A percentile compares a stretch with the other conserved stretches of the same genome.
Conservation (phyloP, 2,888 invertebrate genomes). For the Ochropleura leucogaster region DNA sequence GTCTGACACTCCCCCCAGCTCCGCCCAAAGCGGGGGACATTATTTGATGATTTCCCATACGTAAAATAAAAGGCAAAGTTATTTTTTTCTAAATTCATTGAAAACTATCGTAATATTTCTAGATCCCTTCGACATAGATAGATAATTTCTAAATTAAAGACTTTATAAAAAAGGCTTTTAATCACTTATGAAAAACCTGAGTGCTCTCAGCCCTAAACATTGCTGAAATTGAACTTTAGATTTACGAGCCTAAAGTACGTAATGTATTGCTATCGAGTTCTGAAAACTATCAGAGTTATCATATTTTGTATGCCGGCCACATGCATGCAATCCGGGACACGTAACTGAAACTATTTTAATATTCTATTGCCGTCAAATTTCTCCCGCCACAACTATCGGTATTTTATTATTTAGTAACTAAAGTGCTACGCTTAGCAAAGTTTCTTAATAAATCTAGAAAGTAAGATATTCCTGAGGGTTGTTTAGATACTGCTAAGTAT, state of each 20-base stretch:
- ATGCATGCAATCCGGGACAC: constrained; percentile 16
- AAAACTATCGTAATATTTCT: neutral
- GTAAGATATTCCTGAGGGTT: neutral
- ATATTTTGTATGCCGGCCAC: neutral
- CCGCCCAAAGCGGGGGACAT: no score
- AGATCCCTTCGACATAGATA: neutral
- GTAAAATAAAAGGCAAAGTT: no score
- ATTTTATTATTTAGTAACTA: constrained; percentile 28
- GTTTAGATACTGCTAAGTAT: constrained; percentile 8
- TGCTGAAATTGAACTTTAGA: no score
- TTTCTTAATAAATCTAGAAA: constrained; percentile 27
- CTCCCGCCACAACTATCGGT: constrained; percentile 11
- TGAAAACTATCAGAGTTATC: neutral
- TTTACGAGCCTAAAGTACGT: neutral
- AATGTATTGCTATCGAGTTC: neutral
- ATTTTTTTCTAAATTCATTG: neutral
- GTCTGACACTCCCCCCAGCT: no score
- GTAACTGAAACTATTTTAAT: constrained; percentile 37
- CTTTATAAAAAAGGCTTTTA: neutral
- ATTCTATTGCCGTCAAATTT: constrained; percentile 26
- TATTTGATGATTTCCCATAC: no score
- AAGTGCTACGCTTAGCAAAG: constrained; percentile 20
- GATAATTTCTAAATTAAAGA: no score
- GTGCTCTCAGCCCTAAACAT: neutral
- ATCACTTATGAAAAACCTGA: neutral